Percentiles rank a stretch among this genome's conserved stretches.
Conservation (phyloP, 2,888 invertebrate species). For the Drosophila pseudotakahashii region DNA sequence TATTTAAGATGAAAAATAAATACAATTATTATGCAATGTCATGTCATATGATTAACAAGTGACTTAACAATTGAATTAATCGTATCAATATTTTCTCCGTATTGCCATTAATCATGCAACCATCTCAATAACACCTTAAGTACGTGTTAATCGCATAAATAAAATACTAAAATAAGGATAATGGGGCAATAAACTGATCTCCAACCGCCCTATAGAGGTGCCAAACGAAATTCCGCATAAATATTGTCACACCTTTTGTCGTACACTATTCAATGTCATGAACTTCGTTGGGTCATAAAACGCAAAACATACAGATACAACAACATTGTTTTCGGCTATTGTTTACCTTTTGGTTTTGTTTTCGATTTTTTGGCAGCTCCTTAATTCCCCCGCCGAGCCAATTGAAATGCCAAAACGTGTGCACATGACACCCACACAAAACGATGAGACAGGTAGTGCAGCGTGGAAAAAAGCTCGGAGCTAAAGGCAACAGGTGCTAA, state of each 20-base stretch:
- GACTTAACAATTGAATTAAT: neutral
- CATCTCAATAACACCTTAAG: conserved; percentile 36
- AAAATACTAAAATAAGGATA: conserved; percentile 48
- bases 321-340: conserved; percentile 48
- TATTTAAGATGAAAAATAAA: neutral
- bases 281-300: conserved; percentile 76
- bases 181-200: conserved; percentile 50
- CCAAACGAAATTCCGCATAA: conserved; percentile 14
- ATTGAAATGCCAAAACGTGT: conserved; percentile 66
- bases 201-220: neutral
- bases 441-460: conserved; percentile 34
- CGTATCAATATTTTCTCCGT: neutral
- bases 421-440: conserved; percentile 32
- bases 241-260: conserved; percentile 50
- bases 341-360: conserved; percentile 50
- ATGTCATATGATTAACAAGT: conserved; percentile 2
- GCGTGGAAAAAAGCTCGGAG: conserved; percentile 42
- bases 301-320: conserved; percentile 39
- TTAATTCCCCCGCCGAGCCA: conserved; percentile 42
- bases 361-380: conserved; percentile 53
- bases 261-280: conserved; percentile 69
- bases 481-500: conserved; percentile 62
- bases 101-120: conserved; percentile 21
- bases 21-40: neutral
- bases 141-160: conserved; percentile 41